Base-by-base conservation (phyloP, 1,140 invertebrate genomes). In the Drosophila chauvacae region DNA sequence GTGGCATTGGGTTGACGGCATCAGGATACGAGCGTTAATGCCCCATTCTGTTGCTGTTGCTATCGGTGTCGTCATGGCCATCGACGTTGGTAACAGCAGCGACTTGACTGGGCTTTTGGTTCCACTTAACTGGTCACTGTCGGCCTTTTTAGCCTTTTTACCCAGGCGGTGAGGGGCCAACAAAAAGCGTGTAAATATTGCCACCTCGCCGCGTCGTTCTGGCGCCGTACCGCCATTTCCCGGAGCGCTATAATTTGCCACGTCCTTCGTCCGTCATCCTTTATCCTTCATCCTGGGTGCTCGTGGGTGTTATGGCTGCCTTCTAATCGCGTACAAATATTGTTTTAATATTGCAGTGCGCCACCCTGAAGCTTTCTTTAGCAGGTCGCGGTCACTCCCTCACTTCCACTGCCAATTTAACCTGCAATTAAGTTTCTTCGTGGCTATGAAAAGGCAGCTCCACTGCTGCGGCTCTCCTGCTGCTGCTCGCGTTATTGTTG, bases 151-250 rank as follows among this genome's bases (percentile, higher is more conserved):
- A 64, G 64, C 39, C 62, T 65, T 55, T 73, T 79, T 60, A 79
- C 70, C 59, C 70, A 61, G 51, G 41, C 56, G 51, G 51, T 72
- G 59, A 80, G 37, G 50, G 63, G 30, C 23, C 37, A 74, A 85
- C 64, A 68, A 78, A 56, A 69, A 66, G 77, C 77, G 85, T 87
- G 81, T 90, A 80, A 90, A 84, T 80, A 69, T 73, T 80, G 80
- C 80, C 85, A 84, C 80, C 77, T 84, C 56, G 72, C 61, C 30
- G 47, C 61, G 58, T 74, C 64, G 63, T 80, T 56, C 42, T 80
- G 85, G 85, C 84, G 85, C 84, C 85, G 63, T 55, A 69, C 71
- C 77, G 64, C 56, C 71, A 77, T 80, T 81, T 65, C 58, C 64
- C 44, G 53, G 16, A 50, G 58, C 57, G 57, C 61, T 72, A 55